Evolutionary conservation across 2,888 invertebrate species (phyloP).

Genomic region (Quadriops clusia): DNA sequence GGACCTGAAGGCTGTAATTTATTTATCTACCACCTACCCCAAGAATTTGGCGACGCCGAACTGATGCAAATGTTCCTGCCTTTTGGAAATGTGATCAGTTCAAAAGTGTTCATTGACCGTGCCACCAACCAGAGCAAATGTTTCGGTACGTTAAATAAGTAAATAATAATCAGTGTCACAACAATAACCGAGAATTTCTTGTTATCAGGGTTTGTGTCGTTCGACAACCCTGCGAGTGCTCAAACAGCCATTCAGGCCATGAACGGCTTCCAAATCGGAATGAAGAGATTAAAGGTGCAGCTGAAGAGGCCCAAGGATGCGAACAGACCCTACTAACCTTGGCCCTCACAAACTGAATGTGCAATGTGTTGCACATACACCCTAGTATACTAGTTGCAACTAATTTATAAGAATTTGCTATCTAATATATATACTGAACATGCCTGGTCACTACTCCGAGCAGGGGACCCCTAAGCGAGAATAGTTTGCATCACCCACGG

Average conservation of each 20-base stretch:
- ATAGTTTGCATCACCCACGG: slow-evolving; percentile 22
- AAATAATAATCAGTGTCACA: background rate
- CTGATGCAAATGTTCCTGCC: slow-evolving; percentile 99
- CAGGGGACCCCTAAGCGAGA: slow-evolving; percentile 6
- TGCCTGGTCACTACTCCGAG: slow-evolving; percentile 13
- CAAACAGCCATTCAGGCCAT: slow-evolving; percentile 98
- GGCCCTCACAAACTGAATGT: slow-evolving; percentile 32
- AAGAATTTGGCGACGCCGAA: slow-evolving; percentile 98
- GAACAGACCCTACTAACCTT: slow-evolving; percentile 92
- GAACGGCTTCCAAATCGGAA: slow-evolving; percentile 99
- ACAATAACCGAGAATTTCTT: background rate
- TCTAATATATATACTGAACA: slow-evolving; percentile 6
- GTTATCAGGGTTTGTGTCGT: slow-evolving; percentile 96
- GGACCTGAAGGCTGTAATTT: slow-evolving; percentile 99
- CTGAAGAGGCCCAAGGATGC: slow-evolving; percentile 98
- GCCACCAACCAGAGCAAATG: slow-evolving; percentile 99
- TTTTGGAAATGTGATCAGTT: slow-evolving; percentile 98
- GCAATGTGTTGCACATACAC: slow-evolving; percentile 15
- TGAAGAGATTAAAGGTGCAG: slow-evolving; percentile 99
- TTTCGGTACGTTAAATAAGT: slow-evolving; percentile 73
- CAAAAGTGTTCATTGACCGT: slow-evolving; percentile 99
- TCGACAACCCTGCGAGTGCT: slow-evolving; percentile 96
- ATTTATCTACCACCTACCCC: slow-evolving; percentile 99
- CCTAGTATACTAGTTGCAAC: slow-evolving; percentile 23
- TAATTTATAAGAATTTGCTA: slow-evolving; percentile 14